A percentile compares a stretch with the other conserved stretches of the same genome.
Evolutionary conservation across 2,797 vertebrate species (phyloP).

Genomic region (Sphenopsis melanotis): DNA sequence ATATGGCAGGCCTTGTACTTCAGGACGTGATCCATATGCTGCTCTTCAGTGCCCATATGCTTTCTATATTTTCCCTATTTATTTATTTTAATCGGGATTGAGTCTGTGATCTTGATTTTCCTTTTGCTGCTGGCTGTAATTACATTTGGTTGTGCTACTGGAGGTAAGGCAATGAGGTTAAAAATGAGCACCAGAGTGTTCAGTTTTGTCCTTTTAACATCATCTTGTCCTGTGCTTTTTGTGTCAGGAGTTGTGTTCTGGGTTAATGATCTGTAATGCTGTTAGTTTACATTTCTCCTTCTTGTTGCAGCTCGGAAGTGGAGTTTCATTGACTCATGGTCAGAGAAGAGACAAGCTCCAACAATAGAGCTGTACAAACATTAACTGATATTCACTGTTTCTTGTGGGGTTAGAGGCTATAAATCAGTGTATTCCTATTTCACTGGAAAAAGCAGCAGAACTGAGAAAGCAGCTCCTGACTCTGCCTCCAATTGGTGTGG

Average conservation of each 20-base stretch:
- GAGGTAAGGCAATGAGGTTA: slow-evolving; percentile 26
- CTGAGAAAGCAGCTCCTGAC: neutral
- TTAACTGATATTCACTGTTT: neutral
- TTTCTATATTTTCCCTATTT: slow-evolving; percentile 60
- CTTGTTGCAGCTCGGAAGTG: neutral
- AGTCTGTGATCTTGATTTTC: slow-evolving; percentile 40
- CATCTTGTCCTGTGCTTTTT: neutral
- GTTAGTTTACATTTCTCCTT: neutral
- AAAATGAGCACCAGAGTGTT: slow-evolving; percentile 4
- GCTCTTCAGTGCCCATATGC: slow-evolving; percentile 72
- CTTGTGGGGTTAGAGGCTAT: neutral
- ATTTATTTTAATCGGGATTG: slow-evolving; percentile 64
- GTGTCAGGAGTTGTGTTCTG: neutral
- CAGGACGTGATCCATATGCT: slow-evolving; percentile 75
- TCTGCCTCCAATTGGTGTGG: neutral
- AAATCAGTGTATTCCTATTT: neutral
- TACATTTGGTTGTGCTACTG: slow-evolving; percentile 53
- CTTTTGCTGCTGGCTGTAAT: slow-evolving; percentile 43
- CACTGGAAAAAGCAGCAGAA: neutral
- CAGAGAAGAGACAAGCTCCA: neutral
- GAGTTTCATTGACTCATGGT: neutral
- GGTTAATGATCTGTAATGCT: slow-evolving; percentile 1
- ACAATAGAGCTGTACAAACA: neutral
- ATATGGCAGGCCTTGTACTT: slow-evolving; percentile 71
- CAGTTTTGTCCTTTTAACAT: slow-evolving; percentile 6